Base-by-base conservation (phyloP, 2,888 invertebrate species). In the Dryadula phaetusa region DNA sequence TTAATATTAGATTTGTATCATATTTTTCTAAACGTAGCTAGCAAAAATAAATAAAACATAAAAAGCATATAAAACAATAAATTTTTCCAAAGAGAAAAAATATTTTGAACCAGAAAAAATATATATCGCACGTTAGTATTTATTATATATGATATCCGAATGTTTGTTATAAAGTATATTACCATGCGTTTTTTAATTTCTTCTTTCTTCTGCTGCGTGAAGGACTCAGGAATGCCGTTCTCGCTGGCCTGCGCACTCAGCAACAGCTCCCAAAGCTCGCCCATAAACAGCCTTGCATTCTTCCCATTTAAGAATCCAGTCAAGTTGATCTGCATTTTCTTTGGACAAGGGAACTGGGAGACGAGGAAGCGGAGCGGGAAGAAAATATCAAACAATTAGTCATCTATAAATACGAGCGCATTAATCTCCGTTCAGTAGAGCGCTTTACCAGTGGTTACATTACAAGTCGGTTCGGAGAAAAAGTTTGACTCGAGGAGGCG, bases 311-410 rank as follows among this genome's bases (percentile, higher is more conserved):
- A 93, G 90, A 99, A 99, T 54, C 99, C 99, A 53, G 99, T 99
- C 88, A 99, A 94, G 92, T 99, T 99, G 83, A 99, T 99, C 95
- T 99, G 99, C 96, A 99, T 99, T 92, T 98, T 98, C 90, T 98
- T 97, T 58, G 99, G 98, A 93, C 99, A 98, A 63, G 99, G 99
- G 92, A 95, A 97, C 97, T 98, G 93, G 85, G 94, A 69, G 66
- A 80, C 83, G 84, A 74, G 83, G 84, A 81, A 76, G 81, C 77
- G 77, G 86, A 88, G 82, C 81, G 87, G 89, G 88, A 89, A 87
- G 87, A 84, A 90, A 88, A 89, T 86, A 73, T 82, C 71, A 72
- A 67, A 69, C 66, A 68, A 79, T 88, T 83, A 88, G 76, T 87
- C 74, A 83, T 65, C 49, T 32, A 60, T 60, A 18, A 7, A 44